phyloP scores from a whole-genome alignment of 37 sponge, comb jelly and placozoan species.

The Halichondria panicea region DNA sequence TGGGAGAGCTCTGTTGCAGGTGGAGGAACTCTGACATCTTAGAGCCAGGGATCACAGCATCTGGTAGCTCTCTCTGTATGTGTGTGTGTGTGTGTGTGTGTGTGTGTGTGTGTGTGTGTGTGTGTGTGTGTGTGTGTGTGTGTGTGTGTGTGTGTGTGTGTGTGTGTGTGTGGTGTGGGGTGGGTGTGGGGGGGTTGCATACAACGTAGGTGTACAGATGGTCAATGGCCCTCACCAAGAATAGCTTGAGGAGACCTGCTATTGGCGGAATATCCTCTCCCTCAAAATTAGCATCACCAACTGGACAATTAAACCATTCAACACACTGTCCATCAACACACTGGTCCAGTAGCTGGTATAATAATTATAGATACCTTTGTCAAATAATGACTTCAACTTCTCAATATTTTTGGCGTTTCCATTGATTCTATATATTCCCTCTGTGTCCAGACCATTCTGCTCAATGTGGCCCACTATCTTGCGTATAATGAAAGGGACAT shows the following conservation, averaged over 20 bases:
- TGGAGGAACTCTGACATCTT: slow-evolving; percentile 33
- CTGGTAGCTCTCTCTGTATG: slow-evolving; percentile 71
- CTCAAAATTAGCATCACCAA: slow-evolving; percentile 71
- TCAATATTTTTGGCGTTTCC: slow-evolving; percentile 77
- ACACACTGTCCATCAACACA: too few relatives aligned
- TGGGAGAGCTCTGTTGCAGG: slow-evolving; percentile 43
- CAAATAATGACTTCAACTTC: slow-evolving; percentile 48
- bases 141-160: background rate
- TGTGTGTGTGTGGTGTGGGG: slow-evolving; percentile 1
- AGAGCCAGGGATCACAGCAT: slow-evolving; percentile 59
- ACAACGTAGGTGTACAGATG: background rate
- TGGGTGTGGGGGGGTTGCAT: too few relatives aligned
- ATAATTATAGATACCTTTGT: slow-evolving; percentile 43
- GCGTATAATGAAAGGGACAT: slow-evolving; percentile 58
- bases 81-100: background rate
- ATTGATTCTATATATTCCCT: slow-evolving; percentile 81
- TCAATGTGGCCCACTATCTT: slow-evolving; percentile 62
- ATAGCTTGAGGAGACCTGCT: slow-evolving; percentile 71
- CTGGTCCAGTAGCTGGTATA: background rate
- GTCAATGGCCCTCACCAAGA: slow-evolving; percentile 40
- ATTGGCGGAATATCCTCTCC: slow-evolving; percentile 60
- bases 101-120: background rate
- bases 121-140: background rate
- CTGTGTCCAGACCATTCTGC: slow-evolving; percentile 65
- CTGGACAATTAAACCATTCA: slow-evolving; percentile 8